Base-by-base conservation (phyloP, 2,888 invertebrate species). In the Labia minor region DNA sequence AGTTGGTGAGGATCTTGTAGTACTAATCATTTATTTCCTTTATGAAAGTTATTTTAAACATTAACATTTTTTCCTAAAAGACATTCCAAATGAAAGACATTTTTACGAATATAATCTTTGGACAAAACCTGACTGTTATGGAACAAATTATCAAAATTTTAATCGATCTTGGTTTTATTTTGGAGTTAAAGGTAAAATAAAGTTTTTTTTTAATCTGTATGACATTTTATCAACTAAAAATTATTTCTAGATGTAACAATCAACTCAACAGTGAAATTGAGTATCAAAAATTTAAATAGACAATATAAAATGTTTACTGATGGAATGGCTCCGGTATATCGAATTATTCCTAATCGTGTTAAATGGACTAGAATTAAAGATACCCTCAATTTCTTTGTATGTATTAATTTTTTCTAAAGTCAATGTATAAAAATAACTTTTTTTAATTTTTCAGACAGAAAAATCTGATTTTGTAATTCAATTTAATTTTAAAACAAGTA, bases 91-190 rank as follows among this genome's bases (percentile, higher is more conserved):
- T n/a, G 63, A 67, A 14, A 69, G 64, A 21, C 84, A 84, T 1
- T 89, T 89, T 74, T 86, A 85, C 78, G 93, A 93, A 78, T 92
- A 91, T 75, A 92, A 93, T 76, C 78, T 94, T 64, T 94, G 94
- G 94, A 94, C 93, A 0, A 85, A 86, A 73, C 92, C 92, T 0
- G 95, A 95, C 77, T 93, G 93, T 79, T 86, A 83, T 62, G 92
- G 90, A 20, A 93, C 93, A 0, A 86, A 87, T 73, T 92, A 85
- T 81, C 90, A 93, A 77, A 94, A 93, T 82, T 88, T 87, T 65
- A 93, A 93, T 77, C 82, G 93, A 70, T 92, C 94, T 1, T 95
- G 95, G 95, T 95, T 95, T 79, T 88, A 92, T 77, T 95, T 95
- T 78, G 92, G 91, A 8, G 79, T 95, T 67, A 79, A 77, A 78